Evolutionary conservation across 1,140 invertebrate species (phyloP).

Genomic region (Drosophila ohnishii): DNA sequence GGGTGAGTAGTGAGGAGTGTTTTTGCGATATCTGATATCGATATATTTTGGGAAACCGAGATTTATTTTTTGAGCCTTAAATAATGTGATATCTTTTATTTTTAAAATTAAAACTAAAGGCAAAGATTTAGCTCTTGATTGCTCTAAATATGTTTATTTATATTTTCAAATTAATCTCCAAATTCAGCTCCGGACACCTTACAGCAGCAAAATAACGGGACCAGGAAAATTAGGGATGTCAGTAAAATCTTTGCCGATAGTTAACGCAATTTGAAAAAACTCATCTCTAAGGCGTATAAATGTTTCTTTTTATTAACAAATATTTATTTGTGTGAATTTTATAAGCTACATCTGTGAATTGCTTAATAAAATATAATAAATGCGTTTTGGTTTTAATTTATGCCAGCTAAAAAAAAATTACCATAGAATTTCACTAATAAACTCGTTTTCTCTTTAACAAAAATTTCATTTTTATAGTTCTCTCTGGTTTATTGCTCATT

Average conservation of each 20-base stretch:
- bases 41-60: not conserved
- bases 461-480: not conserved
- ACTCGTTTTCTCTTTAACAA: not conserved
- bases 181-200: too few relatives aligned
- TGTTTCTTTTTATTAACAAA: not conserved
- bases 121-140: too few relatives aligned
- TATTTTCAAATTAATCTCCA: too few relatives aligned
- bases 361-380: not conserved
- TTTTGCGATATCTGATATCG: not conserved
- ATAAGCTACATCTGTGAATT: too few relatives aligned
- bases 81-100: not conserved
- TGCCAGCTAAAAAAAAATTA: not conserved
- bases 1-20: not conserved
- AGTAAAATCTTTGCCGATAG: not conserved
- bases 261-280: not conserved
- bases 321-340: not conserved
- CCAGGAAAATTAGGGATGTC: not conserved
- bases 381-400: not conserved
- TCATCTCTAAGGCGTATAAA: not conserved
- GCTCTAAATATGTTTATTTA: too few relatives aligned
- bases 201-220: not conserved
- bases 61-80: not conserved
- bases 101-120: not conserved
- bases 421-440: not conserved
- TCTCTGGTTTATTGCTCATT: constrained; percentile 23